Percentiles rank a stretch among this genome's conserved stretches.
phyloP scores from a whole-genome alignment of 2,113 vertebrate species.

The Syngnathoides biaculeatus region DNA sequence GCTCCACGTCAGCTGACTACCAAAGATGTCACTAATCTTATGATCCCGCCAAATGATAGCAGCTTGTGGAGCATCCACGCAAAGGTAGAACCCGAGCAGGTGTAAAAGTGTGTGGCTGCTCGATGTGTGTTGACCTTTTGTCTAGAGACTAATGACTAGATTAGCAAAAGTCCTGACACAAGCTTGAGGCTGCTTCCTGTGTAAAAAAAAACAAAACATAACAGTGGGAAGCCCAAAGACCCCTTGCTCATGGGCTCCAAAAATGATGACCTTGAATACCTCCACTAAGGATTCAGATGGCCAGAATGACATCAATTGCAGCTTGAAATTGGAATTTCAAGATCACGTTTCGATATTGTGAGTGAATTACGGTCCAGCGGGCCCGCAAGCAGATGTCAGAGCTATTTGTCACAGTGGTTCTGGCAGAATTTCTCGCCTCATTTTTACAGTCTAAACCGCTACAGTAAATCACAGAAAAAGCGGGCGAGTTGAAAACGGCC shows the following conservation, averaged over 20 bases:
- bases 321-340: slow-evolving; percentile 15
- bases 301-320: slow-evolving; percentile 1
- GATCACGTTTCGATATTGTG: slow-evolving; percentile 13
- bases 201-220: slow-evolving; percentile 9
- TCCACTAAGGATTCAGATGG: slow-evolving; percentile 13
- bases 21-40: slow-evolving; percentile 22
- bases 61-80: slow-evolving; percentile 21
- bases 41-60: slow-evolving; percentile 37
- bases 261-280: slow-evolving; percentile 40
- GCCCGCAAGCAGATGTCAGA: slow-evolving; percentile 27
- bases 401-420: slow-evolving; percentile 38
- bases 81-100: slow-evolving; percentile 38
- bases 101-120: slow-evolving; percentile 38
- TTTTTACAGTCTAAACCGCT: slow-evolving; percentile 29
- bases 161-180: slow-evolving; percentile 51
- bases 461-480: slow-evolving; percentile 49
- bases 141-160: slow-evolving; percentile 67
- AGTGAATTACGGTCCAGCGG: slow-evolving; percentile 32
- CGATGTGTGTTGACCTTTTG: slow-evolving; percentile 60
- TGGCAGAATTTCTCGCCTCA: slow-evolving; percentile 24
- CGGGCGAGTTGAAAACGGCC: slow-evolving; percentile 45
- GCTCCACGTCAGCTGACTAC: slow-evolving; percentile 27
- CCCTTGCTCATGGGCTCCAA: slow-evolving; percentile 16
- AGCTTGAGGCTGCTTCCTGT: slow-evolving; percentile 48
- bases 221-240: slow-evolving; percentile 19